Conservation (phyloP, 2,888 invertebrate genomes). For the Ecliptopera silaceata region DNA sequence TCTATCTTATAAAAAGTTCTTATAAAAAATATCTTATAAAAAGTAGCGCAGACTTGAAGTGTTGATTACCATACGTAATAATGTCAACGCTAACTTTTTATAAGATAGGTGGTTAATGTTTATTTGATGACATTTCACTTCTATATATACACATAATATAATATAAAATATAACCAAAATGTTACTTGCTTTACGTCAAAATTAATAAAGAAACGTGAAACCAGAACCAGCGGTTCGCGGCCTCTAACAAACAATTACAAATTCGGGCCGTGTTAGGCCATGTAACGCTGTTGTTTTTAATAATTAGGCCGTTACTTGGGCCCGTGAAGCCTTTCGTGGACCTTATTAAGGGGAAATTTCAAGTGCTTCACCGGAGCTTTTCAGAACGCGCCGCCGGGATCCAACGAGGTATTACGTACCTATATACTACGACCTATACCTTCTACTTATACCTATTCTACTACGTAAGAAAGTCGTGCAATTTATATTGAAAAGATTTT, state of each 20-base stretch:
- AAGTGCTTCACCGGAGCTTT: conserved; percentile 46
- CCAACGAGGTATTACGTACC: conserved; percentile 19
- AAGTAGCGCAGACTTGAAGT: too few species aligned
- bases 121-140: too few species aligned
- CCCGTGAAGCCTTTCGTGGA: conserved; percentile 47
- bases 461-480: neutral
- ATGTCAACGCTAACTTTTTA: too few species aligned
- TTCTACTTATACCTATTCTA: conserved; percentile 1
- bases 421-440: too few species aligned
- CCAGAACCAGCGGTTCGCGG: conserved; percentile 7
- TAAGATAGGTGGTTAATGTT: too few species aligned
- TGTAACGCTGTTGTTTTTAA: conserved; percentile 53
- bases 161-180: neutral
- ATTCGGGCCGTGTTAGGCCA: conserved; percentile 28
- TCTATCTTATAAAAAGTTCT: too few species aligned
- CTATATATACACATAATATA: too few species aligned
- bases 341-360: conserved; percentile 59
- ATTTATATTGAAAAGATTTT: too few species aligned
- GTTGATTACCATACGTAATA: too few species aligned
- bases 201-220: conserved; percentile 12
- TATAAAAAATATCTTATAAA: too few species aligned
- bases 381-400: conserved; percentile 30
- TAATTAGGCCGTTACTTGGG: conserved; percentile 63
- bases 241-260: conserved; percentile 33
- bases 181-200: neutral